A percentile compares a stretch with the other conserved stretches of the same genome.
These are phyloP conservation scores for Drosophila kikkawai DNA, from an alignment of 1,140 invertebrate genomes.

Conservation along the genomic window DNA sequence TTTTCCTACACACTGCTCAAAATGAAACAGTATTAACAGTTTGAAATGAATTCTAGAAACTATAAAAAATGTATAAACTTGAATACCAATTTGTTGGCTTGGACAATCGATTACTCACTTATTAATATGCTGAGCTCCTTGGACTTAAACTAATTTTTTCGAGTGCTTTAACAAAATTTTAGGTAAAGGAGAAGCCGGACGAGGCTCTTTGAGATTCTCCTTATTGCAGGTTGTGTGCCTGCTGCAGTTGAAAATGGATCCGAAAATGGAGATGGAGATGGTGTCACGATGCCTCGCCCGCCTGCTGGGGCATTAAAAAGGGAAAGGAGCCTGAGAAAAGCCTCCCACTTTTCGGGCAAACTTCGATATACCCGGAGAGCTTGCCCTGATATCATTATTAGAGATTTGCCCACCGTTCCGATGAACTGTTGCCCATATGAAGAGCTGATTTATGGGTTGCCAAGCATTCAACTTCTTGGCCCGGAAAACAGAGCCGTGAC, in stretches of 20 bases:
- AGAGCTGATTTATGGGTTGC: constrained; percentile 37
- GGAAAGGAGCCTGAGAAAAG: constrained; percentile 49
- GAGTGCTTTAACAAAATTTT: not conserved
- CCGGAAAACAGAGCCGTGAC: constrained; percentile 60
- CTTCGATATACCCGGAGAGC: constrained; percentile 9
- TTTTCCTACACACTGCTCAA: not conserved
- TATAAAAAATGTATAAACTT: not conserved
- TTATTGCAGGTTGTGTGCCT: constrained; percentile 38
- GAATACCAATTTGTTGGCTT: not conserved
- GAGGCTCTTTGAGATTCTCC: constrained; percentile 24
- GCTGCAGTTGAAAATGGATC: constrained; percentile 19
- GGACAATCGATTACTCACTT: not conserved
- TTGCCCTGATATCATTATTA: constrained; percentile 50
- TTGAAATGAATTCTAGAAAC: not conserved
- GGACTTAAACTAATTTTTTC: not conserved
- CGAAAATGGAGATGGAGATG: constrained; percentile 48
- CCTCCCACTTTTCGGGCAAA: constrained; percentile 9
- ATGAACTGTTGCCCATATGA: constrained; percentile 17
- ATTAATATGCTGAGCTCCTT: no score
- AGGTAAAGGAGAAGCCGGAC: constrained; percentile 1
- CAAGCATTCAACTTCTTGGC: constrained; percentile 9
- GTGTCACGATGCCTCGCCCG: constrained; percentile 64
- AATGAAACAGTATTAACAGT: not conserved
- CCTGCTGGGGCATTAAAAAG: constrained; percentile 16
- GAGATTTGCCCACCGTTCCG: constrained; percentile 18